A percentile compares a stretch with the other conserved stretches of the same genome.
Conservation (phyloP, 2,797 vertebrate genomes). For the Prunella strophiata region DNA sequence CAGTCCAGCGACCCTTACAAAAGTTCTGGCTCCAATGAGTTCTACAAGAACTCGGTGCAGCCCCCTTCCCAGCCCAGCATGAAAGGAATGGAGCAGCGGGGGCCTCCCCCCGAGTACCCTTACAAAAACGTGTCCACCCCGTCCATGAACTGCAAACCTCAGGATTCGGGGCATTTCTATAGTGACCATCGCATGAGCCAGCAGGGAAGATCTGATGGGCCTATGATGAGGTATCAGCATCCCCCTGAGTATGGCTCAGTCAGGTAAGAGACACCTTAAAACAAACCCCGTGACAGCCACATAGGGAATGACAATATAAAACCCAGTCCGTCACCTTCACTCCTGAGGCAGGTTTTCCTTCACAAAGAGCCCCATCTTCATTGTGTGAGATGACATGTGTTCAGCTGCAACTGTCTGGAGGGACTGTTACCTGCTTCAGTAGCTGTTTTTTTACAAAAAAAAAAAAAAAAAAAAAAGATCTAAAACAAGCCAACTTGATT, state of each 20-base stretch:
- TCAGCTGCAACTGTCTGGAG: neutral
- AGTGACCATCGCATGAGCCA: slow-evolving; percentile 87
- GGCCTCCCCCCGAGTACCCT: slow-evolving; percentile 96
- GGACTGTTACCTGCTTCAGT: neutral
- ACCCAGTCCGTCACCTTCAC: neutral
- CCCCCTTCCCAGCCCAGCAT: slow-evolving; percentile 74
- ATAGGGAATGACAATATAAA: fast-evolving
- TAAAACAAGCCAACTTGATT: neutral
- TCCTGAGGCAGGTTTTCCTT: neutral
- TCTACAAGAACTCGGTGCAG: slow-evolving; percentile 86
- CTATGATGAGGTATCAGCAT: slow-evolving; percentile 93
- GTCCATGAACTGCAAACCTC: slow-evolving; percentile 82
- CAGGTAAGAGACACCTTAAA: slow-evolving; percentile 83
- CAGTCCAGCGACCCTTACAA: slow-evolving; percentile 83
- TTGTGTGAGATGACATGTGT: neutral
- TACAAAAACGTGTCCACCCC: slow-evolving; percentile 88
- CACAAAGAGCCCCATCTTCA: neutral
- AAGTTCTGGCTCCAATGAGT: slow-evolving; percentile 83
- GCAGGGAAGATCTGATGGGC: slow-evolving; percentile 86
- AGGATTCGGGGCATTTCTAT: slow-evolving; percentile 88
- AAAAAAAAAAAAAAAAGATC: neutral
- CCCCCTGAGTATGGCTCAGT: slow-evolving; percentile 96
- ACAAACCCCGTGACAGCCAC: neutral
- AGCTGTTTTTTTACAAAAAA: neutral
- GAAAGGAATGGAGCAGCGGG: slow-evolving; percentile 85